Evolutionary conservation across 1,140 invertebrate genomes (phyloP), one percentile per base, ranked within the genome.

Genomic region (Psilanteris sp.): DNA sequence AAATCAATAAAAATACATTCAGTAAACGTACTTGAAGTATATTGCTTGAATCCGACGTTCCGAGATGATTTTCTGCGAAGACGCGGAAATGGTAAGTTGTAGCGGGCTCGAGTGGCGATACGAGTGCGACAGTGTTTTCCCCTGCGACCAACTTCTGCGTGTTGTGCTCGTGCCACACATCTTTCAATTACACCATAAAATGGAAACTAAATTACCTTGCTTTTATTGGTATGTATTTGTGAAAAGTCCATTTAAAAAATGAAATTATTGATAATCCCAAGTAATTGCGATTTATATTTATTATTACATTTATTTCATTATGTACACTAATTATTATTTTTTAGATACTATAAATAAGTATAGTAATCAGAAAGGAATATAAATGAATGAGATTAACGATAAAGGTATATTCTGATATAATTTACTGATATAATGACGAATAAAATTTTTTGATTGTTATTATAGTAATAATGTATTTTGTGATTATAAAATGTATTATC

Each of bases 41-140:
- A 68, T 91, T 90, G 76, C 92, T 92, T 6, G 92, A 90, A 43
- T 90, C 87, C 81, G 93, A 92, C 50, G 89, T 89, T 24, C 92
- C 92, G 59, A 93, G 87, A 59, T 90, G 85, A 86, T 93, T 93
- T 86, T 91, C 90, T 13, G 93, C 93, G 82, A 90, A 89, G 4
- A 94, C 83, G 11, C 93, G 88, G 62, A 94, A 89, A 77, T 93
- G 89, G 85, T 94, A 94, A 22, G 87, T 89, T 27, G 90, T 92
- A 1, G 92, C 90, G 11, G 93, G 93, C 61, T 91, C 90, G n/a
- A 94, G 85, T 10, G 89, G 88, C 7, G 87, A 84, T 9, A 94
- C 81, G 68, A 89, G 83, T 11, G 89, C 89, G 13, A 89, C 86
- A 27, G 89, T 91, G 79, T 90, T 90, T 54, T 90, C 88, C 9